These are phyloP conservation scores for Epiblema foenella DNA, from an alignment of 2,888 invertebrate species.

Conservation along the genomic window DNA sequence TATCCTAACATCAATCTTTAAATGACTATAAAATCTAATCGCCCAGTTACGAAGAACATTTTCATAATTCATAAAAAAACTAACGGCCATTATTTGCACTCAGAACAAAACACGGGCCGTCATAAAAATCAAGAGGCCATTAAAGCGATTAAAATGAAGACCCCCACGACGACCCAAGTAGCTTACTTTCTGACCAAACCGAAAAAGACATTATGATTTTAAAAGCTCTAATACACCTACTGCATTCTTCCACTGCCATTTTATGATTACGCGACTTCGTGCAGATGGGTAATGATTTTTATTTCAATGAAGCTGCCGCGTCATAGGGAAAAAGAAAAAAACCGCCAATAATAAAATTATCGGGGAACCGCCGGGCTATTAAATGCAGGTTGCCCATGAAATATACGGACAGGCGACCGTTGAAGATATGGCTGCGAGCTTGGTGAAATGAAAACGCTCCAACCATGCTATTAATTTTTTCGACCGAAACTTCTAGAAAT, in stretches of 20 bases:
- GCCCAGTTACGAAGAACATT: conserved; percentile 13
- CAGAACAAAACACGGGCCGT: conserved; percentile 37
- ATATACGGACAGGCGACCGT: conserved; percentile 70
- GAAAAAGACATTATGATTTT: background rate
- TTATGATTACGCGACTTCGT: conserved; percentile 50
- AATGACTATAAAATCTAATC: background rate
- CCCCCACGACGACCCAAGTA: conserved; percentile 38
- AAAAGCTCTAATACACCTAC: conserved; percentile 16
- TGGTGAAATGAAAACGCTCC: conserved; percentile 33
- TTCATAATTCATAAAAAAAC: conserved; percentile 34
- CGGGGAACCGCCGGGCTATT: conserved; percentile 78
- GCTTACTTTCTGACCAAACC: conserved; percentile 9
- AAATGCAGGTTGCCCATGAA: conserved; percentile 81
- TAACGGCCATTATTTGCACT: conserved; percentile 34
- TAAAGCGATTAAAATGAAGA: conserved; percentile 40
- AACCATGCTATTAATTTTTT: background rate
- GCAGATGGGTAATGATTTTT: conserved; percentile 57
- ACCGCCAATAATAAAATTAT: conserved; percentile 83
- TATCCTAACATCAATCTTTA: background rate
- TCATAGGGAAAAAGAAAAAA: conserved; percentile 65
- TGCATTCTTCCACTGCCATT: conserved; percentile 11
- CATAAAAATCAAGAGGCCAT: conserved; percentile 43
- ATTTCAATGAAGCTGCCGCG: conserved; percentile 67
- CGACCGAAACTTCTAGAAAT: too few species aligned
- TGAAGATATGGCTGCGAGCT: conserved; percentile 50